These are phyloP conservation scores for Capricornis sumatraensis DNA, from an alignment of 2,113 vertebrate genomes.

Conservation along the genomic window DNA sequence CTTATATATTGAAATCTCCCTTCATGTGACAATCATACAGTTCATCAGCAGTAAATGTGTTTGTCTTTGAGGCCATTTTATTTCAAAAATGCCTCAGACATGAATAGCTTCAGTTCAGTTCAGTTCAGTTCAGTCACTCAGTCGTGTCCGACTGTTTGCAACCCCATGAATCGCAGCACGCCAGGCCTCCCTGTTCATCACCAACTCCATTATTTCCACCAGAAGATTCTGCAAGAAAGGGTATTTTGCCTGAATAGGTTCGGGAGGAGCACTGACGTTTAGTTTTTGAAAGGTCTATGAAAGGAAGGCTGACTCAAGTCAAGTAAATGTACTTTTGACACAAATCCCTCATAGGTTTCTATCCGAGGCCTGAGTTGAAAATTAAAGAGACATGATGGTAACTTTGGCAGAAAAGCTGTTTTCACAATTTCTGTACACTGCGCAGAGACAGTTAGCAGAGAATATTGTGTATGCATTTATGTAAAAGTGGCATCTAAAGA, in stretches of 20 bases:
- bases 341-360: background rate
- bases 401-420: background rate
- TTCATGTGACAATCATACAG: background rate
- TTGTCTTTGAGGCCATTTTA: background rate
- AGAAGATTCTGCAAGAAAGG: background rate
- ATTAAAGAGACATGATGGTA: background rate
- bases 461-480: background rate
- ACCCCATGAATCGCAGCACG: no score
- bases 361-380: slow-evolving; percentile 25
- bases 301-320: background rate
- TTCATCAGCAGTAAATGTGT: background rate
- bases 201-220: background rate
- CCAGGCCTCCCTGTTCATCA: no score
- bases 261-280: background rate
- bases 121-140: no score
- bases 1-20: background rate
- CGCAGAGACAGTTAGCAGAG: background rate
- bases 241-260: background rate
- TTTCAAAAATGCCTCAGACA: background rate
- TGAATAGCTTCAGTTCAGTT: background rate
- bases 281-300: background rate
- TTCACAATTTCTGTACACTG: background rate
- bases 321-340: slow-evolving; percentile 17
- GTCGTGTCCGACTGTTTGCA: no score
- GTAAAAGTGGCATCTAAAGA: background rate